Evolutionary conservation across 2,888 invertebrate species (phyloP), one percentile per base, ranked within the genome.

Genomic region (Strigamia transsilvanica): DNA sequence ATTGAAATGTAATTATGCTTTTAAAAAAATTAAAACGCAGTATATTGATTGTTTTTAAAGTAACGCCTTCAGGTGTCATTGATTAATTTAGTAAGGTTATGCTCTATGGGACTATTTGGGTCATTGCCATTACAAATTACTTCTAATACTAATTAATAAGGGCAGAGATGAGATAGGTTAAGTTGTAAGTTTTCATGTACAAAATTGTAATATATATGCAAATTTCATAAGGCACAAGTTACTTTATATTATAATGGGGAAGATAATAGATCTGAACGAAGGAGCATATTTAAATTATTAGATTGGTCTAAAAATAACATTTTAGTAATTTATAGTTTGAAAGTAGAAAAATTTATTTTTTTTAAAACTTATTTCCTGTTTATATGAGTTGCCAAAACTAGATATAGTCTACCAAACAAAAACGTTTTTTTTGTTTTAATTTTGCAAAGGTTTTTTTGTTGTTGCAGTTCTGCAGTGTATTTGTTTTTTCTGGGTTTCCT

Each of bases 121-220:
- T 61, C 61, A 61, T 61, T 61, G 61, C 21, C 61, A 61, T 61
- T 61, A 18, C 18, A 21, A 23, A 61, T 61, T 23, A 61, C 6
- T 23, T 21, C 12, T 61, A 18, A 61, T 61, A 9, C 21, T 61
- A 61, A 61, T 61, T 61, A 61, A 61, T 61, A 21, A 61, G 61
- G 10, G 21, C 61, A 61, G 23, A 61, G 21, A 23, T 23, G 21
- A 23, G 7, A 61, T 61, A 21, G 61, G 61, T 21, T 61, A 61
- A 21, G 61, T 61, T 61, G 61, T 10, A 6, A 18, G 1, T 61
- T 61, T 61, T 61, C 12, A 9, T 27, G 27, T 27, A 23, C 6
- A 21, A 21, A 61, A 61, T 18, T n/a, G 61, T 61, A 61, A 61
- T 61, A 61, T 61, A 61, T 18, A 61, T 61, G 61, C 61, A 21